Base-by-base conservation (phyloP, 2,888 invertebrate species). In the Ochlodes sylvanus region DNA sequence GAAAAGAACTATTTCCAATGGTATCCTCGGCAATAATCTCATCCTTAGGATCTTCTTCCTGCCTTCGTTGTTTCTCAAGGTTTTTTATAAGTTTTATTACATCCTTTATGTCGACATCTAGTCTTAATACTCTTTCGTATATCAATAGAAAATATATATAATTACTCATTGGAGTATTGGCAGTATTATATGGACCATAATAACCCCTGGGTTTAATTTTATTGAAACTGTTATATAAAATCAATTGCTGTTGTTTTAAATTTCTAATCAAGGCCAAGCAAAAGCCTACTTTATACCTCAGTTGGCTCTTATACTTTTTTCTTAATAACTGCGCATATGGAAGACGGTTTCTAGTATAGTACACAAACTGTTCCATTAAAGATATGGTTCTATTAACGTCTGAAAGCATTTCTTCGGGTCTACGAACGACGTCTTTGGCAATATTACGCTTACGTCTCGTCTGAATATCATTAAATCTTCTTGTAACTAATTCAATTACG, bases 291-390 rank as follows among this genome's bases (percentile, higher is more conserved):
- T 74, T 80, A 32, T 84, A 88, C 4, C 68, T 73, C 0, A 57
- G 2, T 14, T 69, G 62, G 0, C 19, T 2, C 0, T 34, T 60
- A 41, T 85, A 87, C 50, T 84, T 86, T 0, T 71, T 73, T 47
- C 83, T 78, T 6, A 87, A 19, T 0, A 73, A 0, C 64, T 84
- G 84, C 0, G 78, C 38, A 14, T 73, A 74, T 0, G 78, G 69
- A 2, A 87, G 17, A n/a, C 79, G 80, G 65, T 84, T 83, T 19
- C 83, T 76, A 0, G 78, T 75, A 7, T 73, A 69, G 63, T 85
- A 85, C 0, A 85, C 60, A 17, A 87, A 86, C 52, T 87, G 86
- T 4, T 73, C 65, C 78, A 84, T 83, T 0, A 84, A 0, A 0
- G 70, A 0, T 0, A 79, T 7, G 0, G 52, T 52, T 52, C 27